Evolutionary conservation across 2,888 invertebrate species (phyloP).

Genomic region (Microctonus aethiopoides): DNA sequence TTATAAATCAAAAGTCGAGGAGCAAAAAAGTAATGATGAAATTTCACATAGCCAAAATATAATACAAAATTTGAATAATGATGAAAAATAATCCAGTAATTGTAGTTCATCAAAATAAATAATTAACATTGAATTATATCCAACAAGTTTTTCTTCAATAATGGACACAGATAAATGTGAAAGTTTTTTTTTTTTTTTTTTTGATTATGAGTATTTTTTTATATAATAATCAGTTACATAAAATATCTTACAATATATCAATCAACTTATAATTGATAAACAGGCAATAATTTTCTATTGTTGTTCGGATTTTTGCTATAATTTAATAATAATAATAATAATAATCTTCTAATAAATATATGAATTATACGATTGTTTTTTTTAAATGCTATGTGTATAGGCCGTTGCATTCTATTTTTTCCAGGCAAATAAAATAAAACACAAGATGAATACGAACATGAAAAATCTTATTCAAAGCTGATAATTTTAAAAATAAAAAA

Average conservation of each 20-base stretch:
- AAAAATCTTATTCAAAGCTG: no score
- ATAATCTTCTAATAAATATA: conserved; percentile 51
- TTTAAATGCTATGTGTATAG: background rate
- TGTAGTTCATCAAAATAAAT: no score
- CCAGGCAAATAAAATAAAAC: no score
- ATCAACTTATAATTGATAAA: conserved; percentile 60
- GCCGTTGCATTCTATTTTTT: no score
- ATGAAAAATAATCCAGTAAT: no score
- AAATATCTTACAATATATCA: conserved; percentile 66
- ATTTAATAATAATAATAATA: conserved; percentile 54
- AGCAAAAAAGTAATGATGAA: background rate
- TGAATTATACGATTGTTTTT: conserved; percentile 5
- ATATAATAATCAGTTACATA: conserved; percentile 65
- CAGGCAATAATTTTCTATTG: conserved; percentile 48
- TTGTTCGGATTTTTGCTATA: background rate
- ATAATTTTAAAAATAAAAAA: no score
- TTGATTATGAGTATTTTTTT: conserved; percentile 54
- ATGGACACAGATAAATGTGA: background rate
- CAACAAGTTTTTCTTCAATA: background rate
- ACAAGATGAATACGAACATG: no score
- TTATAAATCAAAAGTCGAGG: conserved; percentile 54
- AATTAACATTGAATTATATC: background rate
- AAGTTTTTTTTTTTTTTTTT: conserved; percentile 27
- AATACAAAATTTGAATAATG: background rate
- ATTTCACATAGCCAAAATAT: background rate